Evolutionary conservation across 2,797 vertebrate genomes (phyloP), one percentile per base, ranked within the genome.

Genomic region (Trematomus bernacchii): DNA sequence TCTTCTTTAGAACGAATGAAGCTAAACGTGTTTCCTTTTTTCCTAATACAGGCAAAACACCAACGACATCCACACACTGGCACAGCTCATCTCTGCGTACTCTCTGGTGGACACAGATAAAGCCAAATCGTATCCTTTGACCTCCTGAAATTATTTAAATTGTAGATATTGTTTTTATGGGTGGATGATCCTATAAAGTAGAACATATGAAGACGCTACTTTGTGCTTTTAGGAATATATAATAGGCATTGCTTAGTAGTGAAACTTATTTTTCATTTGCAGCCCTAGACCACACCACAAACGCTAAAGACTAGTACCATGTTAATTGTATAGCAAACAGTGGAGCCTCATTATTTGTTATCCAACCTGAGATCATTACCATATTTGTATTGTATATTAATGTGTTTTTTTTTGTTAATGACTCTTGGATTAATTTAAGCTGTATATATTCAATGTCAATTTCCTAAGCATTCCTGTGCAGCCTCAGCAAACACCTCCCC

Each of bases 21-120:
- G 51, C 10, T 40, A 44, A 1, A 4, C 59, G 46, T 43, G 16
- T n/a, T 48, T n/a, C 2, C 8, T 9, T 54, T 11, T 9, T 23
- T 23, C 8, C 40, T 15, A 0, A 57, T 52, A 76, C 87, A 99
- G 98, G 86, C 97, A 98, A 86, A 99, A 99, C 93, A 96, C 96
- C 2, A 97, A 97, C 58, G 98, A 99, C 71, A 87, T 97, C 67
- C 97, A 98, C 88, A 99, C 97, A 2, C 86, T 99, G 92, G 98
- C 98, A 0, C 98, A 99, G 62, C 97, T 99, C 82, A 99, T 99
- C 91, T 99, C 98, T 54, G 98, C 98, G 0, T 99, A 99, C 85
- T 99, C 98, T 7, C 94, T 99, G 73, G 97, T 99, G 79, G 97
- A 99, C 92, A 96, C 97, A 0, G 95, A 99, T 66, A 99, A 99